Evolutionary conservation across 2,888 invertebrate genomes (phyloP).

Genomic region (Ichneumoninae sp.): DNA sequence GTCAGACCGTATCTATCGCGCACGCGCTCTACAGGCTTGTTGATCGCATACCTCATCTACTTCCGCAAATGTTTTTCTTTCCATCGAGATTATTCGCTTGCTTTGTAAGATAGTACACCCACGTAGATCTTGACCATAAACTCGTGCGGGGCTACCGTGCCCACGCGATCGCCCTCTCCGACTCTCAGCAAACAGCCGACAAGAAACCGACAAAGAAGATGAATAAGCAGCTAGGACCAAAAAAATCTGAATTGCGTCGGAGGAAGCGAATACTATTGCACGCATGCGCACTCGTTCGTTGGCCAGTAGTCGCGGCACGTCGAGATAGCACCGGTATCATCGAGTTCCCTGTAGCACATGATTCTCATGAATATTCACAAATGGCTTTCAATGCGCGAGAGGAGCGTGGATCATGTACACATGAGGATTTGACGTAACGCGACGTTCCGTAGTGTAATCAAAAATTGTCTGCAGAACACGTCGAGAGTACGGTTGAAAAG

Average conservation of each 20-base stretch:
- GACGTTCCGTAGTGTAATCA: constrained; percentile 37
- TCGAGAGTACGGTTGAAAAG: neutral
- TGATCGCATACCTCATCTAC: constrained; percentile 38
- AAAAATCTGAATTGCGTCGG: neutral
- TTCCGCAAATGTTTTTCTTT: constrained; percentile 57
- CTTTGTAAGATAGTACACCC: constrained; percentile 38
- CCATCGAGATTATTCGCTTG: constrained; percentile 10
- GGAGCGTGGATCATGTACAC: constrained; percentile 12
- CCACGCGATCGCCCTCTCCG: constrained; percentile 31
- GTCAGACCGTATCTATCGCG: constrained; percentile 42
- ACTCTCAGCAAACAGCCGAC: neutral
- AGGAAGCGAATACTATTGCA: constrained; percentile 13
- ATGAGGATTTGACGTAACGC: constrained; percentile 42
- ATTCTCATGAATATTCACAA: constrained; percentile 56
- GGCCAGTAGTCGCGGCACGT: constrained; percentile 46
- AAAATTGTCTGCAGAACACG: neutral
- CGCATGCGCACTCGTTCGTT: constrained; percentile 9
- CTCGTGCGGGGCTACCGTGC: constrained; percentile 7
- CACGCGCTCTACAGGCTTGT: constrained; percentile 2
- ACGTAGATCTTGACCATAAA: constrained; percentile 47
- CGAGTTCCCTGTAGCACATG: constrained; percentile 24
- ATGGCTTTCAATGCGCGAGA: constrained; percentile 4
- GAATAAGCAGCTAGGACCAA: neutral
- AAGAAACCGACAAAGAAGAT: neutral
- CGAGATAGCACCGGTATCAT: constrained; percentile 45